Percentiles rank a stretch among this genome's conserved stretches.
phyloP scores from a whole-genome alignment of 1,140 invertebrate species.

The Monochamus saltuarius region DNA sequence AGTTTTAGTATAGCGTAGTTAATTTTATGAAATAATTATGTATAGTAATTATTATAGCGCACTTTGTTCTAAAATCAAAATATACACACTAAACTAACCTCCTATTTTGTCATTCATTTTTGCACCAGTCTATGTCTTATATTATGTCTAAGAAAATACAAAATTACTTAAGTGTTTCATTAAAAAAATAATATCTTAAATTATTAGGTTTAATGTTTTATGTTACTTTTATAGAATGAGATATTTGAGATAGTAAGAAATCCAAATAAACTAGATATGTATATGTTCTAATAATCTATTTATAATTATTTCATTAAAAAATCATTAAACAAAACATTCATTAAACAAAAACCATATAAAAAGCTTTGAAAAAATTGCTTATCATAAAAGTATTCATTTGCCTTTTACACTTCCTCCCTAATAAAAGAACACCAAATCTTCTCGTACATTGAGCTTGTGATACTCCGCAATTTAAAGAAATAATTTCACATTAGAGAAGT shows the following conservation, averaged over 20 bases:
- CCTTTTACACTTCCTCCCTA: too few species aligned
- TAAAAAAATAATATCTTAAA: slow-evolving; percentile 15
- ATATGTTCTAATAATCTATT: too few species aligned
- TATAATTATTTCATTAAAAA: too few species aligned
- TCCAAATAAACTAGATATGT: too few species aligned
- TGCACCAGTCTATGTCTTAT: slow-evolving; percentile 15
- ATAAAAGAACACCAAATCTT: too few species aligned
- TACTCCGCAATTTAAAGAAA: too few species aligned
- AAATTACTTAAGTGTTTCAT: slow-evolving; percentile 17
- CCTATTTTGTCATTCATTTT: slow-evolving; percentile 19
- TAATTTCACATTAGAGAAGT: too few species aligned
- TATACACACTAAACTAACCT: slow-evolving; percentile 39
- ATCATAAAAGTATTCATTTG: too few species aligned
- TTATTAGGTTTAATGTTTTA: not conserved
- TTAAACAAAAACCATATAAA: too few species aligned
- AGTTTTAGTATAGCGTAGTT: slow-evolving; percentile 48
- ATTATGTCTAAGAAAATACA: slow-evolving; percentile 25
- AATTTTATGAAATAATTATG: slow-evolving; percentile 18
- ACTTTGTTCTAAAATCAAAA: slow-evolving; percentile 33
- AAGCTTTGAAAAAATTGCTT: too few species aligned
- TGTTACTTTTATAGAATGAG: not conserved
- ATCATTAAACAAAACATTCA: too few species aligned
- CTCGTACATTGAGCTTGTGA: too few species aligned
- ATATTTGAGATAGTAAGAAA: slow-evolving; percentile 2
- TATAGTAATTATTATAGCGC: slow-evolving; percentile 16